A percentile compares a stretch with the other conserved stretches of the same genome.
These are phyloP conservation scores for Uropsilus gracilis DNA, from an alignment of 2,113 vertebrate species.

Conservation along the genomic window DNA sequence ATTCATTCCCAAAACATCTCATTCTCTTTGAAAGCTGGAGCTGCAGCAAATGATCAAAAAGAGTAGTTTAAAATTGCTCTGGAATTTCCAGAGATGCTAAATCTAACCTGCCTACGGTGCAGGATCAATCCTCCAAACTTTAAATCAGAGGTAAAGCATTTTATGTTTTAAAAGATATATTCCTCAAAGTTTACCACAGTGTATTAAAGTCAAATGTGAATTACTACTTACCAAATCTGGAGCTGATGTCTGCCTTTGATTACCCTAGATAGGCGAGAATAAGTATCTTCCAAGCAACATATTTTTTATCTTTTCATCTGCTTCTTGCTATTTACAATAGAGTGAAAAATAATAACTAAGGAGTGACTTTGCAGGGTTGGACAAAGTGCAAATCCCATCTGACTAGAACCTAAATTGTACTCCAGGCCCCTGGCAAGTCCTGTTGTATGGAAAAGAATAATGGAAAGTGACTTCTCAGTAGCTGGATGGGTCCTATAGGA, in stretches of 20 bases:
- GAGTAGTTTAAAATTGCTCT: conserved; percentile 84
- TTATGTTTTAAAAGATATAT: conserved; percentile 85
- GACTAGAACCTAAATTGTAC: conserved; percentile 63
- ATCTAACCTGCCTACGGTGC: conserved; percentile 84
- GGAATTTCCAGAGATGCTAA: conserved; percentile 87
- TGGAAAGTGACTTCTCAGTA: conserved; percentile 43
- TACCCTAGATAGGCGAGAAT: conserved; percentile 78
- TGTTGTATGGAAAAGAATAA: not conserved
- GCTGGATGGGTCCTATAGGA: not conserved
- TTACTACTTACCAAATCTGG: conserved; percentile 76
- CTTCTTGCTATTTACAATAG: conserved; percentile 78
- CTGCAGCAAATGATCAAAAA: conserved; percentile 84
- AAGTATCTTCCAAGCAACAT: conserved; percentile 72
- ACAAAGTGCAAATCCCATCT: conserved; percentile 55
- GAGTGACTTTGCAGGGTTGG: conserved; percentile 65
- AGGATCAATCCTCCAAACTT: conserved; percentile 84
- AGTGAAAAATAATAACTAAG: conserved; percentile 77
- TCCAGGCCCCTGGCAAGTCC: conserved; percentile 59
- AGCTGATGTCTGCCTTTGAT: conserved; percentile 79
- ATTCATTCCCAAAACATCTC: conserved; percentile 88
- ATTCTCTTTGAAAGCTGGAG: conserved; percentile 84
- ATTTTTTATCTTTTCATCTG: conserved; percentile 80
- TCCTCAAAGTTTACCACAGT: conserved; percentile 82
- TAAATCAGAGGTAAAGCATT: conserved; percentile 88
- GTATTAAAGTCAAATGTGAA: conserved; percentile 81